These are phyloP conservation scores for Perca fluviatilis DNA, from an alignment of 2,113 vertebrate species.

Conservation along the genomic window DNA sequence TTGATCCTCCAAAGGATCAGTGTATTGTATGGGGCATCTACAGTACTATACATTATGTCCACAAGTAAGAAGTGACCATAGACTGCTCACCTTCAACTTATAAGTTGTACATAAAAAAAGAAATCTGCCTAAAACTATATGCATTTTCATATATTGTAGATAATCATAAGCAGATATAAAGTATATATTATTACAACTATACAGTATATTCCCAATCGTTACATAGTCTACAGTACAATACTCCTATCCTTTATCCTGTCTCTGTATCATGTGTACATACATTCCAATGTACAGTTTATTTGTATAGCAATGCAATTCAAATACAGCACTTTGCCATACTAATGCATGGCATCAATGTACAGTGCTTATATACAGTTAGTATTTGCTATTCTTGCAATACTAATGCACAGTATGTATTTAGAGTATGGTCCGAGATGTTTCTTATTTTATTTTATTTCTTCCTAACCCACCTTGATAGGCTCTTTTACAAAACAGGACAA, in stretches of 20 bases:
- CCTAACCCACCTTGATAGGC: conserved; percentile 1
- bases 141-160: not conserved
- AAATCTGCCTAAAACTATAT: not conserved
- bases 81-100: not conserved
- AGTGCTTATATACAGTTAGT: not conserved
- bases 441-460: conserved; percentile 31
- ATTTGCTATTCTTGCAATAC: not conserved
- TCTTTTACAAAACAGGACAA: too few species aligned
- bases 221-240: not conserved
- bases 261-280: not conserved
- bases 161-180: not conserved
- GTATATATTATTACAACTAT: not conserved
- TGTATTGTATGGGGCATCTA: conserved; percentile 11
- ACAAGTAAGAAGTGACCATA: conserved; percentile 8
- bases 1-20: conserved; percentile 30
- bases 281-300: not conserved
- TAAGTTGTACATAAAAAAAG: not conserved
- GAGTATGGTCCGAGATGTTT: not conserved
- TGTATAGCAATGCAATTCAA: conserved; percentile 9
- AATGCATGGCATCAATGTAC: not conserved
- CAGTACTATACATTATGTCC: conserved; percentile 5
- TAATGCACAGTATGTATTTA: not conserved
- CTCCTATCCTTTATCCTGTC: not conserved
- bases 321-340: not conserved
- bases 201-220: not conserved